Evolutionary conservation across 2,888 invertebrate genomes (phyloP), one percentile per base, ranked within the genome.

Genomic region (Megaustenia siamemsis): DNA sequence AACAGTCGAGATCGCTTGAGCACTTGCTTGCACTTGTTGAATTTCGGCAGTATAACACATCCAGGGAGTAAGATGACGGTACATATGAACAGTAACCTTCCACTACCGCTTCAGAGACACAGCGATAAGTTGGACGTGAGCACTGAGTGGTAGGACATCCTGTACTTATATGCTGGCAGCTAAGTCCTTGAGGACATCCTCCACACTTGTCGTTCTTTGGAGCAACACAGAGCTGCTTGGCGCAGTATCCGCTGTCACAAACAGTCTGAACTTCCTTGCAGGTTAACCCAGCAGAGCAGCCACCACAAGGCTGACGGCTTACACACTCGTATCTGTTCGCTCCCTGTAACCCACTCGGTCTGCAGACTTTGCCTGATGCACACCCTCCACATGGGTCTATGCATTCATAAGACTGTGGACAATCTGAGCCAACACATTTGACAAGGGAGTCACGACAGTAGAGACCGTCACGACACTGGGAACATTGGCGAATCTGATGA

Each of bases 401-500:
- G 21, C 71, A 73, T 15, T 73, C 71, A 32, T 73, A 73, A 10
- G 71, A 73, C 12, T 28, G 43, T 45, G 71, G 71, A 6, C 71
- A 73, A 10, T 43, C 45, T 0, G 71, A n/a, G 5, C 12, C 28
- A 15, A 73, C 71, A 73, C 71, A 73, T 18, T 45, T 43, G 45
- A 45, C 45, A 45, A 12, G 8, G 6, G 71, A 45, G 71, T 73
- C 71, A 28, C 71, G 43, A 15, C 71, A 73, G 45, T 45, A 73
- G 28, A 28, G 45, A 28, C 71, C 71, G 6, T 73, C 71, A 2
- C 45, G 3, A 40, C 71, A 73, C 38, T 45, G 45, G 0, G 71
- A 73, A 40, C 71, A 73, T 21, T 73, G 73, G 6, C 73, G 73
- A 73, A 73, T 73, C 73, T 73, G 73, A n/a, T 10, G 10, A 71